phyloP scores from a whole-genome alignment of 2,797 vertebrate genomes.

The Amblyraja radiata region DNA sequence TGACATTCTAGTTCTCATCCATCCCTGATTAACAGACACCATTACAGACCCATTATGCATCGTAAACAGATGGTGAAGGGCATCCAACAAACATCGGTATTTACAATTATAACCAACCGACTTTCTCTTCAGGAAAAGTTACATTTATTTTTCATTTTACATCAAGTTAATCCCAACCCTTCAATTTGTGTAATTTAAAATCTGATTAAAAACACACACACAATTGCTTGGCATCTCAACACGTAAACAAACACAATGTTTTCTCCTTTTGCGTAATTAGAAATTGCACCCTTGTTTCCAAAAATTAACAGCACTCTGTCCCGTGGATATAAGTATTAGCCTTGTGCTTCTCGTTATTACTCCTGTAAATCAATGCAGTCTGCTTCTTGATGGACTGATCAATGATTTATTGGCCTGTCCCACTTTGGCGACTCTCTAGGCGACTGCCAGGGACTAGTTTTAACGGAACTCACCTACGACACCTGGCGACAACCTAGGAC shows the following conservation, averaged over 20 bases:
- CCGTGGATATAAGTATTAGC: constrained; percentile 16
- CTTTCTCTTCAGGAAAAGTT: background rate
- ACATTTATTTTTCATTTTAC: background rate
- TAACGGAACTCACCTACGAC: no score
- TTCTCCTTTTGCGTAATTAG: constrained; percentile 13
- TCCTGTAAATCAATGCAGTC: constrained; percentile 7
- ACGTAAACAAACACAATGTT: background rate
- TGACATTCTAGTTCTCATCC: background rate
- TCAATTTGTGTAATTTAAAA: background rate
- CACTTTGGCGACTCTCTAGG: no score
- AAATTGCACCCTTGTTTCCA: background rate
- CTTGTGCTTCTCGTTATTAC: background rate
- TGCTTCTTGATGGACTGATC: background rate
- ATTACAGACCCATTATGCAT: constrained; percentile 6
- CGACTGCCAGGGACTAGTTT: no score
- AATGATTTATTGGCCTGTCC: background rate
- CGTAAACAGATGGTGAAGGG: constrained; percentile 4
- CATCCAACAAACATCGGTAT: background rate
- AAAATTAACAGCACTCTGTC: constrained; percentile 14
- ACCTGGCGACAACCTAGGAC: no score
- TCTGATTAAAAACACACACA: background rate
- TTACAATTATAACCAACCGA: background rate
- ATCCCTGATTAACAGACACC: background rate
- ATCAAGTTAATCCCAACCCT: background rate
- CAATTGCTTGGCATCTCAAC: background rate